Evolutionary conservation across 2,888 invertebrate species (phyloP).

Genomic region (Archips xylosteana): DNA sequence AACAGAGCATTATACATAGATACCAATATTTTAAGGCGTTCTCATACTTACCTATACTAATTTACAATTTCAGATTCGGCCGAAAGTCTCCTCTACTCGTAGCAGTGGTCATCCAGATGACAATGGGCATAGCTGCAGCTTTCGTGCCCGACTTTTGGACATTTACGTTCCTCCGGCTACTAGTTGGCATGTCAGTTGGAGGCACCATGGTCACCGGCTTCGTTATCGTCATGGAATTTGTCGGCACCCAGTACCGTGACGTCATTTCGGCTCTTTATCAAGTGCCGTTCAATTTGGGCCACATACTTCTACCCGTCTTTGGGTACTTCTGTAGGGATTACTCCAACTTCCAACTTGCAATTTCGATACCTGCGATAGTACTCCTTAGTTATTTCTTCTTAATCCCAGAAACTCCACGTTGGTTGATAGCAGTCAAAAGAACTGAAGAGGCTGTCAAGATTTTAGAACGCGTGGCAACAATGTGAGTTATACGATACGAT

Average conservation of each 20-base stretch:
- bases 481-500: constrained; percentile 58
- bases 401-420: constrained; percentile 92
- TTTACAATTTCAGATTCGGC: constrained; percentile 87
- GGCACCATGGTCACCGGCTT: constrained; percentile 91
- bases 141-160: constrained; percentile 86
- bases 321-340: constrained; percentile 88
- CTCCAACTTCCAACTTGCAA: constrained; percentile 87
- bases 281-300: constrained; percentile 89
- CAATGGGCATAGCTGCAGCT: constrained; percentile 88
- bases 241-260: constrained; percentile 85
- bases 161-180: constrained; percentile 88
- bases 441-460: constrained; percentile 87
- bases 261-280: constrained; percentile 88
- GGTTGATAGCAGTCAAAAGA: constrained; percentile 90
- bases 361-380: constrained; percentile 86
- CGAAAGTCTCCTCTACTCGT: constrained; percentile 89
- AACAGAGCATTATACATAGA: no score
- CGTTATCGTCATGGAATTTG: constrained; percentile 88
- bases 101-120: constrained; percentile 89
- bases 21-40: not conserved
- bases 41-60: not conserved
- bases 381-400: constrained; percentile 88
- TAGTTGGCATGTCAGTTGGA: constrained; percentile 91
- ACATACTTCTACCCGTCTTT: constrained; percentile 86
- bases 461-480: constrained; percentile 87